A percentile compares a stretch with the other conserved stretches of the same genome.
phyloP scores from a whole-genome alignment of 2,797 vertebrate species.

The Premnoplex brunnescens region DNA sequence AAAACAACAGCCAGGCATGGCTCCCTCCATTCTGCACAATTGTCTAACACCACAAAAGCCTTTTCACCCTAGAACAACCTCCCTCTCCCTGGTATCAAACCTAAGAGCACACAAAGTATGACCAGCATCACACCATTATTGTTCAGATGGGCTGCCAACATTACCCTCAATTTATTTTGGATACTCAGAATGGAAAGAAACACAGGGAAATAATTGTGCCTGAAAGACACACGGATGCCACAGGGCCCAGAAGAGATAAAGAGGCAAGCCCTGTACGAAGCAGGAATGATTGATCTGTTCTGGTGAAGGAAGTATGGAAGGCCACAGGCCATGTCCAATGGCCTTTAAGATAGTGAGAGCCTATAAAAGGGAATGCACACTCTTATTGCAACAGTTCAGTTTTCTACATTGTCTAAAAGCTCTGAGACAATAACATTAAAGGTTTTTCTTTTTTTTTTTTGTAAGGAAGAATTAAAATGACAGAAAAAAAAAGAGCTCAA shows the following conservation, averaged over 20 bases:
- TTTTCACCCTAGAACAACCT: neutral
- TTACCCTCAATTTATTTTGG: neutral
- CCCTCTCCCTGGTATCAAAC: neutral
- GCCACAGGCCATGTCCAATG: neutral
- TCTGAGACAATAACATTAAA: neutral
- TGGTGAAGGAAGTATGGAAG: neutral
- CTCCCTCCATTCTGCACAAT: neutral
- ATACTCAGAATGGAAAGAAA: neutral
- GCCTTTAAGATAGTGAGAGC: neutral
- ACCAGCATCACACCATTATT: neutral
- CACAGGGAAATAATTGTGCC: neutral
- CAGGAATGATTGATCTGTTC: neutral
- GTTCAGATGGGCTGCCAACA: rapidly evolving
- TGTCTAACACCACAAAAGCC: neutral
- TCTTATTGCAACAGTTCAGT: neutral
- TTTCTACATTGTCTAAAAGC: neutral
- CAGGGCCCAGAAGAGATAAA: neutral
- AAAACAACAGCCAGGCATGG: neutral
- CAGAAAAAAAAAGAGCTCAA: neutral
- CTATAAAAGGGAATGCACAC: neutral
- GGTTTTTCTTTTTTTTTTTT: neutral
- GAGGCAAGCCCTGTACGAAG: neutral
- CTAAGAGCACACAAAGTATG: neutral
- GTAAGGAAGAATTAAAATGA: neutral
- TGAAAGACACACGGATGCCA: neutral